phyloP scores from a whole-genome alignment of 2,113 vertebrate species.

The Australoheros scitulus region DNA sequence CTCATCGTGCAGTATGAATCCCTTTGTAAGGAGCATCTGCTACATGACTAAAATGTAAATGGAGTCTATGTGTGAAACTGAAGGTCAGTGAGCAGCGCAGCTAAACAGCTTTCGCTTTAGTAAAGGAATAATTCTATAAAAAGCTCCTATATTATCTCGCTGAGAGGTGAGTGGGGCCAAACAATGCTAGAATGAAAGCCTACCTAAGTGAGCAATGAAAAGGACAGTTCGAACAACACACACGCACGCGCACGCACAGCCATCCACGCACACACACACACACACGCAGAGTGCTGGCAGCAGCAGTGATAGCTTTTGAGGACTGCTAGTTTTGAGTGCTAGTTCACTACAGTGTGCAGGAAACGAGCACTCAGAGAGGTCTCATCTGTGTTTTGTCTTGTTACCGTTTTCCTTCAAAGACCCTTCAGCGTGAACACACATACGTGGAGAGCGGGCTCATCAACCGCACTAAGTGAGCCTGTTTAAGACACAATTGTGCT shows the following conservation, averaged over 20 bases:
- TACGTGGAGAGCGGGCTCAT: slow-evolving; percentile 53
- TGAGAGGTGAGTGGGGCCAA: slow-evolving; percentile 72
- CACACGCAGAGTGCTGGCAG: slow-evolving; percentile 55
- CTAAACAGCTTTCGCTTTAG: slow-evolving; percentile 78
- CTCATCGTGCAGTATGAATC: slow-evolving; percentile 46
- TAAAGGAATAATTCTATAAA: slow-evolving; percentile 80
- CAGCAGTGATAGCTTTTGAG: slow-evolving; percentile 74
- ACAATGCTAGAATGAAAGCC: slow-evolving; percentile 76
- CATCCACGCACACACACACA: slow-evolving; percentile 13
- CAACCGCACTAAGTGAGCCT: slow-evolving; percentile 67
- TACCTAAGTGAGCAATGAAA: slow-evolving; percentile 79
- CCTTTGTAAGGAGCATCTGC: slow-evolving; percentile 75
- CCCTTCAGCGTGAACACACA: slow-evolving; percentile 54
- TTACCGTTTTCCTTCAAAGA: slow-evolving; percentile 74
- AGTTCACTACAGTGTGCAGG: slow-evolving; percentile 53
- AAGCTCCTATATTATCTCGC: slow-evolving; percentile 76
- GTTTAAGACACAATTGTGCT: slow-evolving; percentile 67
- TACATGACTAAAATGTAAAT: slow-evolving; percentile 80
- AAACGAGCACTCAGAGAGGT: slow-evolving; percentile 67
- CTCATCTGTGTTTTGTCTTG: slow-evolving; percentile 76
- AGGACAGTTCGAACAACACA: slow-evolving; percentile 68
- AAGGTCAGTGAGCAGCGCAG: slow-evolving; percentile 69
- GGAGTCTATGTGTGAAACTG: slow-evolving; percentile 73
- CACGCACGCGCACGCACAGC: not conserved
- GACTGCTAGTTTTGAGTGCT: slow-evolving; percentile 73